A percentile compares a stretch with the other conserved stretches of the same genome.
Conservation (phyloP, 2,113 vertebrate species). For the Caracal caracal region DNA sequence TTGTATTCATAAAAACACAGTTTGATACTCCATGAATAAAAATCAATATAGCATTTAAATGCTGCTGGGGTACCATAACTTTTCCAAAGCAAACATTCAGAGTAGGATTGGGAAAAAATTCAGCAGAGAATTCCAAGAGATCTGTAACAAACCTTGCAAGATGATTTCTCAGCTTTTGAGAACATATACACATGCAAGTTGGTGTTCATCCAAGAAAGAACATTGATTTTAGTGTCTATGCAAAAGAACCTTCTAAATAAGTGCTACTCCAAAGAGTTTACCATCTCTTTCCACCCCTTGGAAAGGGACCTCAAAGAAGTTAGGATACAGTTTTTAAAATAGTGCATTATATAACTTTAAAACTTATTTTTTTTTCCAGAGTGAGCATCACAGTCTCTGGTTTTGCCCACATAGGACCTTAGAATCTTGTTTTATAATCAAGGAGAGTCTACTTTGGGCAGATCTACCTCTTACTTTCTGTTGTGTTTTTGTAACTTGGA, state of each 20-base stretch:
- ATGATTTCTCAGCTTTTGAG: constrained; percentile 31
- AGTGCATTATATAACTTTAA: neutral
- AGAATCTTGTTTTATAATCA: constrained; percentile 62
- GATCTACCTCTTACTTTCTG: neutral
- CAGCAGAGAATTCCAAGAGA: neutral
- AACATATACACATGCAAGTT: neutral
- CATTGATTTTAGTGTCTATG: neutral
- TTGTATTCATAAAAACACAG: neutral
- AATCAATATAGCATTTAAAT: neutral
- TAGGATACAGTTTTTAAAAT: neutral
- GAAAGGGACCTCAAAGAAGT: neutral
- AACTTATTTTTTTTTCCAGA: neutral
- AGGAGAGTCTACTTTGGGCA: neutral
- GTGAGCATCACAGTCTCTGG: neutral
- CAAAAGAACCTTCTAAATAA: constrained; percentile 3
- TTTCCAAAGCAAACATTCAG: constrained; percentile 51
- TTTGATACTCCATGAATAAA: neutral
- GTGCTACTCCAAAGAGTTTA: neutral
- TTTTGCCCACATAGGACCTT: constrained; percentile 35
- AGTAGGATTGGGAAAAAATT: neutral
- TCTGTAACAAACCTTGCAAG: neutral
- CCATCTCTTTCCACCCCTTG: neutral
- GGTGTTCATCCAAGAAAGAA: neutral
- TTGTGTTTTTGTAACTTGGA: neutral
- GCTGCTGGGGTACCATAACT: neutral